Evolutionary conservation across 1,140 invertebrate species (phyloP).

Genomic region (Harpegnathos saltator): DNA sequence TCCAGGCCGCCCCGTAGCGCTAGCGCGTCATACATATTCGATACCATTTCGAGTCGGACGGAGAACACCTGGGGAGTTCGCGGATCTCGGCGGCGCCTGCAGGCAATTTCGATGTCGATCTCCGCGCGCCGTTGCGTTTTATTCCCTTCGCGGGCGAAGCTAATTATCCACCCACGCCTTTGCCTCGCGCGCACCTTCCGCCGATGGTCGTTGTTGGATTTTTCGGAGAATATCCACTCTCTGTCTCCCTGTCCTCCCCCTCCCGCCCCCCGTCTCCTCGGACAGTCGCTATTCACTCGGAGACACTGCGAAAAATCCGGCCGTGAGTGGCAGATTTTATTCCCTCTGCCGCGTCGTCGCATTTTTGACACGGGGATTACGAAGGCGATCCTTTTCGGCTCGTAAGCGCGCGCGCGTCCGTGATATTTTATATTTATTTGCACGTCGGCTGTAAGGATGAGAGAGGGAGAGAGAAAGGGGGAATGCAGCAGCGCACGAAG

Average conservation of each 20-base stretch:
- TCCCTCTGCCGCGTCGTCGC: neutral
- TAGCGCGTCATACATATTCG: conserved; percentile 75
- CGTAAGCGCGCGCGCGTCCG: neutral
- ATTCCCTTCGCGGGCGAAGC: conserved; percentile 41
- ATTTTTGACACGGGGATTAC: neutral
- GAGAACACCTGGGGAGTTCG: conserved; percentile 67
- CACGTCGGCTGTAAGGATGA: no score
- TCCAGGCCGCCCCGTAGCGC: conserved; percentile 39
- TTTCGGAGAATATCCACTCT: conserved; percentile 33
- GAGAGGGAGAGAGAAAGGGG: no score
- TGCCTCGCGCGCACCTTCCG: neutral
- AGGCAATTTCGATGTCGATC: conserved; percentile 60
- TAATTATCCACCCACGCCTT: conserved; percentile 57
- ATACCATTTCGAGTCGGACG: conserved; percentile 53
- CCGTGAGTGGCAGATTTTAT: conserved; percentile 3
- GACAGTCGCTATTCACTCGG: neutral
- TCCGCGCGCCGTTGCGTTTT: conserved; percentile 40
- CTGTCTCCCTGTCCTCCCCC: neutral
- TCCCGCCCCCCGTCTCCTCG: no score
- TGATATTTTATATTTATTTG: neutral
- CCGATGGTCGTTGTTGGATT: neutral
- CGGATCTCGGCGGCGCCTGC: conserved; percentile 34
- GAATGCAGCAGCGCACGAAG: no score
- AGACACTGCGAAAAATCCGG: neutral
- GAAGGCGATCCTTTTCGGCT: neutral